Evolutionary conservation across 2,888 invertebrate species (phyloP).

Genomic region (Leptinotarsa rubiginosa): DNA sequence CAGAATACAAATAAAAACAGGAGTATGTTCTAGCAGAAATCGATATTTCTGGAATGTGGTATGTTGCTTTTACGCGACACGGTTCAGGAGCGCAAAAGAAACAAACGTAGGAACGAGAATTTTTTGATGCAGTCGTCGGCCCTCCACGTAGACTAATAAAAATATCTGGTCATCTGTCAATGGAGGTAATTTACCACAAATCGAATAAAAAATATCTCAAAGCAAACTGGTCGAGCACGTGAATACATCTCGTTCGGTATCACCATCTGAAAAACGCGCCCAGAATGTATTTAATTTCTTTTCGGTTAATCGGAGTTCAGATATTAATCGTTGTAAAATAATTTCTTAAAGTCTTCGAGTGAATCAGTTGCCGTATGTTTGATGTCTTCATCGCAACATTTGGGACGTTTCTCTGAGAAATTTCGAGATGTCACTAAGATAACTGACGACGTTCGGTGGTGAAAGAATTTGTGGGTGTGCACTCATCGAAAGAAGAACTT

Average conservation of each 20-base stretch:
- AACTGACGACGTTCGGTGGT: slow-evolving; percentile 7
- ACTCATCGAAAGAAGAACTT: neutral
- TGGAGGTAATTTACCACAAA: slow-evolving; percentile 5
- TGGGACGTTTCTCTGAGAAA: slow-evolving; percentile 21
- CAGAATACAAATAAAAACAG: slow-evolving; percentile 9
- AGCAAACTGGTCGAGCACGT: slow-evolving; percentile 19
- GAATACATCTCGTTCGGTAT: slow-evolving; percentile 23
- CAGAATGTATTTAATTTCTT: slow-evolving; percentile 23
- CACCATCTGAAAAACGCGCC: slow-evolving; percentile 18
- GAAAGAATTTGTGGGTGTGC: slow-evolving; percentile 8
- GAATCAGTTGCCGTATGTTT: slow-evolving; percentile 19
- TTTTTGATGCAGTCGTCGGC: slow-evolving; percentile 6
- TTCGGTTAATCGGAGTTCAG: slow-evolving; percentile 19
- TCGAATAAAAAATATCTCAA: slow-evolving; percentile 6
- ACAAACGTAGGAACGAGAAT: neutral
- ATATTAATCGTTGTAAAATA: slow-evolving; percentile 24
- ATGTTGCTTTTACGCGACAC: neutral
- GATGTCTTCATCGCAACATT: slow-evolving; percentile 25
- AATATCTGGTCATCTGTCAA: slow-evolving; percentile 13
- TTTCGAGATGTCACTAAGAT: slow-evolving; percentile 20
- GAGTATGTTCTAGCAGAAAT: neutral
- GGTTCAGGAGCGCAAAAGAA: slow-evolving; percentile 6
- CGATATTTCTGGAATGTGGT: slow-evolving; percentile 17
- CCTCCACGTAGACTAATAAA: slow-evolving; percentile 18
- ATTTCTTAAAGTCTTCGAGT: slow-evolving; percentile 12